Base-by-base conservation (phyloP, 2,113 vertebrate species). In the Rissa tridactyla region DNA sequence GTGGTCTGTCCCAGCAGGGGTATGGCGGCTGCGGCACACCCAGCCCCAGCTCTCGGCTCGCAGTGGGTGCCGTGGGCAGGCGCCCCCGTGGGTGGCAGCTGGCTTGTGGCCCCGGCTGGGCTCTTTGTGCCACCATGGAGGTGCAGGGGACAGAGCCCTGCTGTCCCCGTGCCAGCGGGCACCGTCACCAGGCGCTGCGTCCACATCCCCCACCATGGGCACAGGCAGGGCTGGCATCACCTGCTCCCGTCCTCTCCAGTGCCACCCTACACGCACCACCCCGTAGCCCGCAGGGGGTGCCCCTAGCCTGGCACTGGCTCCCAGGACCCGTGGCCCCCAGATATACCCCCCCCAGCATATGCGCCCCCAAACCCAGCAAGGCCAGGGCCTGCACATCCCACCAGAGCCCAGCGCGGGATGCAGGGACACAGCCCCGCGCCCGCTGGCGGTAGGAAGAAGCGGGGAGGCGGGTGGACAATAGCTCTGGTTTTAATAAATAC, bases 401-500 rank as follows among this genome's bases (percentile, higher is more conserved):
- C 18, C 4, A 2, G 32, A 17, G 27, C 3, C 27, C 27, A 38
- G 40, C 0, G 0, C 0, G 9, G 58, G 44, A 19, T 29, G 38
- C 38, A 57, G 17, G 20, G 40, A 19, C 18, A 64, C 10, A 55
- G 60, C 49, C 25, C 49, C 42, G 25, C 1, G 5, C 30, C 66
- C 18, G 13, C n/a, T 58, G 65, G 29, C 22, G 47, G 47, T 9
- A 92, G 60, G 29, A 87, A 96, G 34, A 93, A 44, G 54, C 21
- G 0, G 65, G 49, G 32, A 79, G 60, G 4, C 9, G 2, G 36
- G 36, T 49, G 30, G 88, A 42, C 51, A 86, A 88, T 96, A 94
- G 15, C 83, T 96, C 86, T 94, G 83, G 23, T 76, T 96, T 97
- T 97, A 97, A 97, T 97, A 97, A 97, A 97, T 97, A 97, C 82